These are phyloP conservation scores for Micrastur ruficollis DNA, from an alignment of 2,797 vertebrate species.

Conservation along the genomic window DNA sequence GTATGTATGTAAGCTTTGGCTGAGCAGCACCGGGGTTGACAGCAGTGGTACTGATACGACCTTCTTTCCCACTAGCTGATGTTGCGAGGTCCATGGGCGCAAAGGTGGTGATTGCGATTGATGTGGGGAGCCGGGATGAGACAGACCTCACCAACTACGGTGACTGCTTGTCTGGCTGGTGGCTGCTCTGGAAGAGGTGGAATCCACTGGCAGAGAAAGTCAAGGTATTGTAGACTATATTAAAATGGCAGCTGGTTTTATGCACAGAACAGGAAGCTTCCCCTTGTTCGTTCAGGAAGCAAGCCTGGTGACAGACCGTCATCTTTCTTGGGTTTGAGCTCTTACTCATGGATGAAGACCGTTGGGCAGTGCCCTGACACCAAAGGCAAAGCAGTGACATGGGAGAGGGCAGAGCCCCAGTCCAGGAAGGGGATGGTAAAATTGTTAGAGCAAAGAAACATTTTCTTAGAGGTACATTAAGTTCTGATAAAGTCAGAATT, in stretches of 20 bases:
- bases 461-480: neutral
- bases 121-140: conserved; percentile 91
- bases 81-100: conserved; percentile 91
- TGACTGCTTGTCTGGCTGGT: conserved; percentile 90
- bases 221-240: conserved; percentile 75
- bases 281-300: neutral
- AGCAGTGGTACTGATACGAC: neutral
- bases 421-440: neutral
- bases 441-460: neutral
- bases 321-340: neutral
- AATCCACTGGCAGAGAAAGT: conserved; percentile 89
- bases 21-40: neutral
- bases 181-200: conserved; percentile 93
- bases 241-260: neutral
- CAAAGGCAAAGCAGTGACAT: neutral
- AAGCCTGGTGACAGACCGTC: rapidly evolving
- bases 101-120: conserved; percentile 91
- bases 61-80: conserved; percentile 77
- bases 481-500: neutral
- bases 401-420: neutral
- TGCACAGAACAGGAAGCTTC: neutral
- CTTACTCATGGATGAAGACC: rapidly evolving
- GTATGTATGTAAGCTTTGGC: rapidly evolving
- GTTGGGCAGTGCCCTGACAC: neutral
- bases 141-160: conserved; percentile 93